Conservation (phyloP, 2,797 vertebrate genomes). For the Cirrhinus mrigala region DNA sequence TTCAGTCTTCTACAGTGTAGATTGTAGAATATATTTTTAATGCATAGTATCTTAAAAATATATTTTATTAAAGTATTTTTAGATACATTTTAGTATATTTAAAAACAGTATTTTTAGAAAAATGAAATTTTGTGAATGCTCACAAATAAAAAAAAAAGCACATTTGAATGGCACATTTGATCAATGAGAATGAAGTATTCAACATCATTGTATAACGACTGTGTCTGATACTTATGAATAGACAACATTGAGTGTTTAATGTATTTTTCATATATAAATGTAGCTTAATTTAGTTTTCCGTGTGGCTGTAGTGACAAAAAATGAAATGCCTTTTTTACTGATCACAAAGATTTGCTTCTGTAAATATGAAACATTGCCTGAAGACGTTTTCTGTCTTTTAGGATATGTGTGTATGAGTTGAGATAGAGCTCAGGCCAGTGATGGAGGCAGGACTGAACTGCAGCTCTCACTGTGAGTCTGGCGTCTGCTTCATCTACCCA, state of each 20-base stretch:
- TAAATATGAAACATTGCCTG: not conserved
- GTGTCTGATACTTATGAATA: not conserved
- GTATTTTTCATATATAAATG: not conserved
- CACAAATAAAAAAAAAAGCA: not conserved
- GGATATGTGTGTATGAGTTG: constrained; percentile 75
- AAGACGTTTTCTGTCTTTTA: constrained; percentile 49
- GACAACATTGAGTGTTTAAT: not conserved
- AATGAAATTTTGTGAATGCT: too few relatives aligned
- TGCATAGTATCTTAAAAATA: not conserved
- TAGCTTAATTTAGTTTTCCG: not conserved
- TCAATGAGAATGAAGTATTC: not conserved
- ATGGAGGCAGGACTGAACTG: constrained; percentile 93
- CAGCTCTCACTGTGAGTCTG: constrained; percentile 84
- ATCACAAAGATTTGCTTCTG: not conserved
- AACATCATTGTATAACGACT: not conserved
- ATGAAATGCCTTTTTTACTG: not conserved
- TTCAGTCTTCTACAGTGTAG: not conserved
- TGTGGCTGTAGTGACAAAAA: not conserved
- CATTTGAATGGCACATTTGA: not conserved
- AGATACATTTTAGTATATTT: not conserved
- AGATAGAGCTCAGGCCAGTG: constrained; percentile 66
- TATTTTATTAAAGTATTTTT: not conserved
- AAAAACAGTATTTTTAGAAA: not conserved
- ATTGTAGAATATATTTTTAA: not conserved
- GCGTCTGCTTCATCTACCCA: constrained; percentile 78